Evolutionary conservation across 2,888 invertebrate species (phyloP).

Genomic region (Graphium colonna): DNA sequence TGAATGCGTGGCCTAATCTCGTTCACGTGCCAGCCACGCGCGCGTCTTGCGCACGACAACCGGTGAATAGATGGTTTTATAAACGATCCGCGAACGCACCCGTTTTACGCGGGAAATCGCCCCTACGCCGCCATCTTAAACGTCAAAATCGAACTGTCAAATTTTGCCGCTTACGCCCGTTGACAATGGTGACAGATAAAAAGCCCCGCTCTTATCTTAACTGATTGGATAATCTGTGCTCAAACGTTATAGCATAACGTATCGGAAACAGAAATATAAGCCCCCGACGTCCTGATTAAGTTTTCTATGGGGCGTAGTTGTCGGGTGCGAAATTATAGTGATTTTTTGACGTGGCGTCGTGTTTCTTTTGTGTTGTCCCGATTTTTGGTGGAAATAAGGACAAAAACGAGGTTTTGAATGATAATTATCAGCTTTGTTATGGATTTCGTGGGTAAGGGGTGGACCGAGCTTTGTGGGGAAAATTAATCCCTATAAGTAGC

Average conservation of each 20-base stretch:
- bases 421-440: slow-evolving; percentile 71
- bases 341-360: slow-evolving; percentile 68
- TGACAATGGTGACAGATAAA: slow-evolving; percentile 44
- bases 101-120: slow-evolving; percentile 33
- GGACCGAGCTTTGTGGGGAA: no score
- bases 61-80: slow-evolving; percentile 45
- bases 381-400: slow-evolving; percentile 66
- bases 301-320: slow-evolving; percentile 60
- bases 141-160: slow-evolving; percentile 41
- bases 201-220: slow-evolving; percentile 79
- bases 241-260: slow-evolving; percentile 74
- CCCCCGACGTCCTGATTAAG: slow-evolving; percentile 69
- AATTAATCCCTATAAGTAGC: no score
- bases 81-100: slow-evolving; percentile 36
- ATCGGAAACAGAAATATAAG: slow-evolving; percentile 78
- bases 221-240: slow-evolving; percentile 80
- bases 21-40: slow-evolving; percentile 71
- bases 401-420: slow-evolving; percentile 54
- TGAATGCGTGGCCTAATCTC: slow-evolving; percentile 73
- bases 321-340: slow-evolving; percentile 68
- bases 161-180: slow-evolving; percentile 46
- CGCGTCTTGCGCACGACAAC: slow-evolving; percentile 67
- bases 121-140: slow-evolving; percentile 40
- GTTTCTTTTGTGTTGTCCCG: slow-evolving; percentile 55
- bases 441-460: slow-evolving; percentile 29